These are phyloP conservation scores for Heteromormyrus szaboi DNA, from an alignment of 2,797 vertebrate species.

Conservation along the genomic window DNA sequence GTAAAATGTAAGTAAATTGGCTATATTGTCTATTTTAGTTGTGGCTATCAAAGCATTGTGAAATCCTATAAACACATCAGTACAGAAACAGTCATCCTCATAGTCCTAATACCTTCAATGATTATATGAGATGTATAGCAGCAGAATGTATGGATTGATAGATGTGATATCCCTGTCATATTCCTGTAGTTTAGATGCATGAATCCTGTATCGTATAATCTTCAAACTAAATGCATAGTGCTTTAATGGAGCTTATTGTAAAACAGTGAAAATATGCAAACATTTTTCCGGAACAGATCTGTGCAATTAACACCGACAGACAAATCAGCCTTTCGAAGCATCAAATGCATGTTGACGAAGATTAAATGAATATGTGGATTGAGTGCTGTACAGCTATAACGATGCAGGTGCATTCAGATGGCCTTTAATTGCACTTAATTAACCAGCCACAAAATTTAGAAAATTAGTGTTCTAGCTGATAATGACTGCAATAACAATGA, in stretches of 20 bases:
- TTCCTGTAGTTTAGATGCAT: not conserved
- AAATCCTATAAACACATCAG: not conserved
- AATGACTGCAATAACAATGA: constrained; percentile 5
- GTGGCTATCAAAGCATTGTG: not conserved
- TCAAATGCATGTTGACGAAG: not conserved
- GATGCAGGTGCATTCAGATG: not conserved
- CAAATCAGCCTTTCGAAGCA: not conserved
- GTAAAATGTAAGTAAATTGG: not conserved
- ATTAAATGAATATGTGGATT: not conserved
- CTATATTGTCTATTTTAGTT: not conserved
- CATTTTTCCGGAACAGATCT: not conserved
- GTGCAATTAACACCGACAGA: not conserved
- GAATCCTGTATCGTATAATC: not conserved
- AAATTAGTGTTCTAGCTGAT: not conserved
- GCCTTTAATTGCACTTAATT: not conserved
- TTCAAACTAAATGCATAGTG: not conserved
- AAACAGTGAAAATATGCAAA: not conserved
- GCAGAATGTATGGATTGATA: not conserved
- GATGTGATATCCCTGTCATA: not conserved
- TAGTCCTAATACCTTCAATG: not conserved
- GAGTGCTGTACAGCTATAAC: not conserved
- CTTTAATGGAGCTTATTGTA: not conserved
- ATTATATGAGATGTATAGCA: not conserved
- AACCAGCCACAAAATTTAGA: not conserved
- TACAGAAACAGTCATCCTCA: not conserved